A percentile compares a stretch with the other conserved stretches of the same genome.
phyloP scores from a whole-genome alignment of 2,888 invertebrate genomes.

The Xanthorhoe spadicearia region DNA sequence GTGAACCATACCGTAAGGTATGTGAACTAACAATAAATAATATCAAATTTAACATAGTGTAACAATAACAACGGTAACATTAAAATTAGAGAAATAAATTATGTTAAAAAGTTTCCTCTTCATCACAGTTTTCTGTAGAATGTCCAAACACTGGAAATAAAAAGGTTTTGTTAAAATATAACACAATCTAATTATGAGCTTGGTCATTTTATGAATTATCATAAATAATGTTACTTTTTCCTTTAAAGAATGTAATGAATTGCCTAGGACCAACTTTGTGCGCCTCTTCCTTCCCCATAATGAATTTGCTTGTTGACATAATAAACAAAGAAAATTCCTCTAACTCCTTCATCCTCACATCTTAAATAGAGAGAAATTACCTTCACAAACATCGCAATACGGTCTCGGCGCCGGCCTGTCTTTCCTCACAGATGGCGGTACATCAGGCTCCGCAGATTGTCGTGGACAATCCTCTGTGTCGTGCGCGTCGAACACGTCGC shows the following conservation, averaged over 20 bases:
- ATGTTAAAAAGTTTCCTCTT: conserved; percentile 91
- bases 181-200: too few species aligned
- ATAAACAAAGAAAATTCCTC: too few species aligned
- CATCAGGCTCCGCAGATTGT: conserved; percentile 87
- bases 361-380: conserved; percentile 68
- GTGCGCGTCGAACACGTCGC: conserved; percentile 97
- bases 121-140: conserved; percentile 93
- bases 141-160: conserved; percentile 93
- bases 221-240: too few species aligned
- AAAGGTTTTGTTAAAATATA: background rate
- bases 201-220: too few species aligned
- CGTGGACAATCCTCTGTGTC: conserved; percentile 98
- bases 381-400: conserved; percentile 97
- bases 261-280: too few species aligned
- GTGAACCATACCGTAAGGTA: conserved; percentile 64
- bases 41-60: conserved; percentile 68
- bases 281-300: too few species aligned
- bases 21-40: conserved; percentile 71
- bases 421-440: conserved; percentile 56
- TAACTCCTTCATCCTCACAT: too few species aligned
- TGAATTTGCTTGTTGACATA: too few species aligned
- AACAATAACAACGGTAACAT: conserved; percentile 82
- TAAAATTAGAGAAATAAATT: conserved; percentile 70
- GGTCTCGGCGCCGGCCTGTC: conserved; percentile 85
- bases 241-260: too few species aligned